Evolutionary conservation across 2,797 vertebrate species (phyloP), one percentile per base, ranked within the genome.

Genomic region (Pogoniulus pusillus): DNA sequence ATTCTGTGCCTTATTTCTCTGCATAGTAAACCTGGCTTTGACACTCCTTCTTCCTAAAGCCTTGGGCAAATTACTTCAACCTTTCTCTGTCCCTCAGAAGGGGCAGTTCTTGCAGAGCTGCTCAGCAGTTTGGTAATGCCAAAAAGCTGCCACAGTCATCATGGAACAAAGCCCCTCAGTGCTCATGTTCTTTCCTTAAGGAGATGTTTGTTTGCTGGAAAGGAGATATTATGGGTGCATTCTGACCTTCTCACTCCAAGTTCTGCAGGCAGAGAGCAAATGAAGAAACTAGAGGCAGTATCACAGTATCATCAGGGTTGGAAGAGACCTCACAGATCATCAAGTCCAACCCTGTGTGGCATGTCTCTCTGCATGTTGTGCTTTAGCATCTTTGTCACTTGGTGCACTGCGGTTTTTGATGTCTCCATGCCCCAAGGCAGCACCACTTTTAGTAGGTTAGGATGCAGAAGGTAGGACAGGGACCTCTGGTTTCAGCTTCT

Each of bases 351-450:
- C n/a, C n/a, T n/a, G n/a, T 2, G 7, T 1, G 3, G 16, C 27
- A 34, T 2, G 1, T 58, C 27, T 41, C 27, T 57, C 43, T 7
- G 13, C 0, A 1, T 49, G 12, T 72, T 90, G 78, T 69, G 35
- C 19, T 87, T 82, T 41, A 62, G 32, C 57, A 80, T 30, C 17
- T 80, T 29, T 41, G 71, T 30, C 51, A n/a, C 30, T 85, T 49
- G 24, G 20, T 65, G 49, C 1, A 0, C 3, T 66, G 41, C 45
- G 10, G 35, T 53, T 66, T 90, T 77, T 73, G 63, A 63, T 27
- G 24, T 6, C 4, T 4, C 14, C 17, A 32, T 30, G 12, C 16
- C 47, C 16, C 0, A 0, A 35, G 51, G 51, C 4, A 4, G 34
- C 30, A 73, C 19, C 2, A 0, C 8, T 73, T 83, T 64, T 54